Evolutionary conservation across 2,797 vertebrate genomes (phyloP).

Genomic region (Naso thynnoides): DNA sequence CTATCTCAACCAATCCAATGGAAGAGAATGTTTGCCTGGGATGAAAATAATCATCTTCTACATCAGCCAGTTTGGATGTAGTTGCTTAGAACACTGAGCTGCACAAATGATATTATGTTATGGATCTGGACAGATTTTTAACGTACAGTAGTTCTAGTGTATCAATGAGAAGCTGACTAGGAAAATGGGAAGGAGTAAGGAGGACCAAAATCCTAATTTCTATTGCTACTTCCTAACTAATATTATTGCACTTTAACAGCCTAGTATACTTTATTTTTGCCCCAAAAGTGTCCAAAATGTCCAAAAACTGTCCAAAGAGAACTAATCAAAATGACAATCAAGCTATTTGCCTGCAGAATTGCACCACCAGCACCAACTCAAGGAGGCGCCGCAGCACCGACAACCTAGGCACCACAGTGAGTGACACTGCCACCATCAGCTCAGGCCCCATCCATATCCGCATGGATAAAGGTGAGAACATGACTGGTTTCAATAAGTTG

Average conservation of each 20-base stretch:
- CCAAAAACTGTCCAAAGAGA: no score
- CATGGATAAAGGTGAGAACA: slow-evolving; percentile 62
- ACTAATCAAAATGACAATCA: not conserved
- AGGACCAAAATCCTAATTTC: not conserved
- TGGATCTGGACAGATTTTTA: not conserved
- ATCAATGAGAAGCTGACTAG: not conserved
- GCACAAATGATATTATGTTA: not conserved
- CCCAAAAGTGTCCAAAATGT: not conserved
- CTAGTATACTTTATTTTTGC: not conserved
- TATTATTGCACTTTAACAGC: not conserved
- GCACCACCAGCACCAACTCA: slow-evolving; percentile 1
- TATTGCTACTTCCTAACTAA: not conserved
- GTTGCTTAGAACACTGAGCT: not conserved
- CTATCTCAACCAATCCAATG: no score
- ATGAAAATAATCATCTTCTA: not conserved
- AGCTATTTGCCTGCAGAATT: slow-evolving; percentile 65
- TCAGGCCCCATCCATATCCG: slow-evolving; percentile 72
- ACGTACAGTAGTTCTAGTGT: not conserved
- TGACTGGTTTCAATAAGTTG: rapidly evolving
- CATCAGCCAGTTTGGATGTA: not conserved
- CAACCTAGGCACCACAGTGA: slow-evolving; percentile 63
- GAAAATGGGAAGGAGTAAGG: not conserved
- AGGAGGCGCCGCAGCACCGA: slow-evolving; percentile 60
- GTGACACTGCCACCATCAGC: slow-evolving; percentile 73
- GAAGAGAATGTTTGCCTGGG: not conserved